These are phyloP conservation scores for Cynopterus brachyotis DNA, from an alignment of 2,113 vertebrate genomes.

Conservation along the genomic window DNA sequence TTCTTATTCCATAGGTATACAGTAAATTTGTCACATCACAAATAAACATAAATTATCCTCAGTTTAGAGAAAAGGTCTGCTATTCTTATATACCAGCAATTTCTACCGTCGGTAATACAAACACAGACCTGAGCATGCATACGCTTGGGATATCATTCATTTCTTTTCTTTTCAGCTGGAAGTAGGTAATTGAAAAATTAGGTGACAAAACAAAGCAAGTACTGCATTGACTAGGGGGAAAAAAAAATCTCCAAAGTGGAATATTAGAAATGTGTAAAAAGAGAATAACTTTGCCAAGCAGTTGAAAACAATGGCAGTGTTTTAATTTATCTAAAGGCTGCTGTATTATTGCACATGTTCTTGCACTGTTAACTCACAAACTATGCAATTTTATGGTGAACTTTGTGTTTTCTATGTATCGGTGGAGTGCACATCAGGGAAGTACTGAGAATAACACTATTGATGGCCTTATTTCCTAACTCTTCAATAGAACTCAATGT, in stretches of 20 bases:
- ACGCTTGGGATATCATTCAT: constrained; percentile 30
- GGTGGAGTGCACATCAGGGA: constrained; percentile 1
- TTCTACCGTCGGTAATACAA: constrained; percentile 54
- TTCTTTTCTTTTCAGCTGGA: constrained; percentile 54
- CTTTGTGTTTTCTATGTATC: constrained; percentile 36
- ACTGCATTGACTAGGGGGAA: background rate
- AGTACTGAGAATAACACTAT: background rate
- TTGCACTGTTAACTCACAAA: constrained; percentile 11
- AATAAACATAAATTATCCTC: constrained; percentile 73
- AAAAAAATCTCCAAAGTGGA: constrained; percentile 44
- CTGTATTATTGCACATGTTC: background rate
- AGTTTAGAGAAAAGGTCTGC: constrained; percentile 70
- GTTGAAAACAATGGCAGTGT: background rate
- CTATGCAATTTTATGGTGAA: constrained; percentile 20
- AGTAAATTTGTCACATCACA: constrained; percentile 67
- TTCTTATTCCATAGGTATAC: constrained; percentile 35
- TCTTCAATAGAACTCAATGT: background rate
- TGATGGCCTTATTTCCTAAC: background rate
- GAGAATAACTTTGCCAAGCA: constrained; percentile 16
- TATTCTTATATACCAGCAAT: constrained; percentile 62
- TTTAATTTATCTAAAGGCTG: constrained; percentile 30
- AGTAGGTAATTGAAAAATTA: constrained; percentile 71
- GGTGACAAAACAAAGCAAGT: constrained; percentile 61
- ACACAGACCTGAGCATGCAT: background rate
- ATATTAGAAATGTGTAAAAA: constrained; percentile 50